Conservation (phyloP, 2,888 invertebrate species). For the Campoletis raptor region DNA sequence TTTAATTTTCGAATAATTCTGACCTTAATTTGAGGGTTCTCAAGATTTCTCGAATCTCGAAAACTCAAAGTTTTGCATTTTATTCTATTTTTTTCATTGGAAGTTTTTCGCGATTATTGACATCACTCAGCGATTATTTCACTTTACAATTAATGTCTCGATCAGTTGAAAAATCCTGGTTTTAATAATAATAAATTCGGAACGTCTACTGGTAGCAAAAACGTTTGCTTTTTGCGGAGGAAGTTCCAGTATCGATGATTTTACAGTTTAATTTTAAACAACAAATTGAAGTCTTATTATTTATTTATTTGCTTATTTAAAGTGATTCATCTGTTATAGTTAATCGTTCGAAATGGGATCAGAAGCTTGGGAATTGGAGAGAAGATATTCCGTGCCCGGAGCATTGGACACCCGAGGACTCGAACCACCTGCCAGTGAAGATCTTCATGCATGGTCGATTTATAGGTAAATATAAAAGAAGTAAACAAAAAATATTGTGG, state of each 20-base stretch:
- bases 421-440: conserved; percentile 93
- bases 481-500: not conserved
- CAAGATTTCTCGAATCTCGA: not conserved
- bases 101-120: not conserved
- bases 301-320: not conserved
- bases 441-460: conserved; percentile 98
- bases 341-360: conserved; percentile 82
- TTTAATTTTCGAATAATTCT: not conserved
- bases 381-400: conserved; percentile 95
- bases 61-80: not conserved
- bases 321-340: conserved; percentile 2
- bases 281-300: no score
- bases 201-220: not conserved
- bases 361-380: conserved; percentile 89
- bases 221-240: not conserved
- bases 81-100: not conserved
- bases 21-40: not conserved
- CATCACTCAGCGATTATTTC: not conserved
- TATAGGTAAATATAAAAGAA: conserved; percentile 88
- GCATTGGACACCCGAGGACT: conserved; percentile 89
- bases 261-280: no score
- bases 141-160: not conserved
- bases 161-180: not conserved
- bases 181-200: not conserved
- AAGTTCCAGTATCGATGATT: no score